These are phyloP conservation scores for Polyergus mexicanus DNA, from an alignment of 1,140 invertebrate species.

Conservation along the genomic window DNA sequence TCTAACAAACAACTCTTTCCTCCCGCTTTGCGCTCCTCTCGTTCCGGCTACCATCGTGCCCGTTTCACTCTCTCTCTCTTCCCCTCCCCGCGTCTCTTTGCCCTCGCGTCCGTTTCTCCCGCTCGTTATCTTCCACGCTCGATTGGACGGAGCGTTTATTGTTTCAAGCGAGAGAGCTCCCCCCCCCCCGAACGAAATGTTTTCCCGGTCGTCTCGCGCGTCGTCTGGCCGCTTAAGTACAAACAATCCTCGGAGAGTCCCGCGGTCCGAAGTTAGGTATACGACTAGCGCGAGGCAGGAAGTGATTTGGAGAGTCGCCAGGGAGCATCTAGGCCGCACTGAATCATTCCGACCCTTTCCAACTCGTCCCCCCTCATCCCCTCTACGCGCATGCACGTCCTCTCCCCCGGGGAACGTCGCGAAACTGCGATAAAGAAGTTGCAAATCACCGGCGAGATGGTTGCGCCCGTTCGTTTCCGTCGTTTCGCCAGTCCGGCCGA, in stretches of 20 bases:
- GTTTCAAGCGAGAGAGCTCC: slow-evolving; percentile 75
- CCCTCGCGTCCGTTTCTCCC: slow-evolving; percentile 59
- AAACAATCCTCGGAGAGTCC: slow-evolving; percentile 74
- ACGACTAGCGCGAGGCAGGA: slow-evolving; percentile 72
- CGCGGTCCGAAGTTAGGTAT: slow-evolving; percentile 67
- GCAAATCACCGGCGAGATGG: slow-evolving; percentile 76
- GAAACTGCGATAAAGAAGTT: slow-evolving; percentile 80
- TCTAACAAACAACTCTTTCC: slow-evolving; percentile 78
- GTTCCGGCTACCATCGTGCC: not conserved
- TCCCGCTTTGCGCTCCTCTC: slow-evolving; percentile 30
- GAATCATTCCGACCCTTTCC: slow-evolving; percentile 76
- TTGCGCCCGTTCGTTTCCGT: slow-evolving; percentile 56
- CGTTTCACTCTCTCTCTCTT: not conserved
- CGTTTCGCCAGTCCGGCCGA: slow-evolving; percentile 46
- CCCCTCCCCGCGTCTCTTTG: not conserved
- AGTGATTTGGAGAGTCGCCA: slow-evolving; percentile 83
- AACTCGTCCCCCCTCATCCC: slow-evolving; percentile 34
- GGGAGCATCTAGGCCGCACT: slow-evolving; percentile 80
- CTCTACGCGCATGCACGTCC: slow-evolving; percentile 35
- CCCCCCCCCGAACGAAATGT: slow-evolving; percentile 66
- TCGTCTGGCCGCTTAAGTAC: slow-evolving; percentile 74
- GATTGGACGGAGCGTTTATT: slow-evolving; percentile 81
- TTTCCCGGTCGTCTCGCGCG: slow-evolving; percentile 76
- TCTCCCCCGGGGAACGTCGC: slow-evolving; percentile 64
- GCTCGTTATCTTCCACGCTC: slow-evolving; percentile 79